phyloP scores from a whole-genome alignment of 2,113 vertebrate species.

The Malurus cyaneus region DNA sequence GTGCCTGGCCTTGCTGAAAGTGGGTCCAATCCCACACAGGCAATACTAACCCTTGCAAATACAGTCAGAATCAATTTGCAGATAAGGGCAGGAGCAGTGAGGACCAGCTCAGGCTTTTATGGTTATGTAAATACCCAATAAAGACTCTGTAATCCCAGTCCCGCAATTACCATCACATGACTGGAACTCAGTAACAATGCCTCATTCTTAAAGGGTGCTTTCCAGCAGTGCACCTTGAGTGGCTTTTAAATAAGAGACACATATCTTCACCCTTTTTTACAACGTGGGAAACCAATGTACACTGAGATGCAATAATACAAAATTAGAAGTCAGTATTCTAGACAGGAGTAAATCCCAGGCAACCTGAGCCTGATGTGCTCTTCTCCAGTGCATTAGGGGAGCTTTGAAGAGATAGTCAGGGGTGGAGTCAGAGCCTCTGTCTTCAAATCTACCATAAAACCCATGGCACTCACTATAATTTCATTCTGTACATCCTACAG shows the following conservation, averaged over 20 bases:
- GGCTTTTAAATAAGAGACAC: not conserved
- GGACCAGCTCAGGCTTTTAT: constrained; percentile 5
- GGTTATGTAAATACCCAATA: not conserved
- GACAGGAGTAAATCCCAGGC: not conserved
- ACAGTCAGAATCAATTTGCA: constrained; percentile 13
- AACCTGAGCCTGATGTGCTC: not conserved
- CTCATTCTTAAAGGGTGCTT: not conserved
- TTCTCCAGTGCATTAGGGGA: not conserved
- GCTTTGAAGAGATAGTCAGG: not conserved
- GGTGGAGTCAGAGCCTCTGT: not conserved
- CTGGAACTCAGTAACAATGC: not conserved
- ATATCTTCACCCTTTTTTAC: not conserved
- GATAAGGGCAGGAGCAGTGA: constrained; percentile 25
- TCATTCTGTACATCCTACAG: not conserved
- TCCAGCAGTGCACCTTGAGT: not conserved
- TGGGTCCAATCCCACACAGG: not conserved
- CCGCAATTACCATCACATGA: not conserved
- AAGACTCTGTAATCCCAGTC: not conserved
- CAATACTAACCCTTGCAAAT: not conserved
- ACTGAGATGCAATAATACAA: not conserved
- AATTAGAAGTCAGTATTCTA: not conserved
- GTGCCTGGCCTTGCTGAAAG: not conserved
- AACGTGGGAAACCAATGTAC: not conserved
- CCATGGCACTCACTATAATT: not conserved
- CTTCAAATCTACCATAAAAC: not conserved